phyloP scores from a whole-genome alignment of 1,140 invertebrate species.

The Drosophila nebulosa region DNA sequence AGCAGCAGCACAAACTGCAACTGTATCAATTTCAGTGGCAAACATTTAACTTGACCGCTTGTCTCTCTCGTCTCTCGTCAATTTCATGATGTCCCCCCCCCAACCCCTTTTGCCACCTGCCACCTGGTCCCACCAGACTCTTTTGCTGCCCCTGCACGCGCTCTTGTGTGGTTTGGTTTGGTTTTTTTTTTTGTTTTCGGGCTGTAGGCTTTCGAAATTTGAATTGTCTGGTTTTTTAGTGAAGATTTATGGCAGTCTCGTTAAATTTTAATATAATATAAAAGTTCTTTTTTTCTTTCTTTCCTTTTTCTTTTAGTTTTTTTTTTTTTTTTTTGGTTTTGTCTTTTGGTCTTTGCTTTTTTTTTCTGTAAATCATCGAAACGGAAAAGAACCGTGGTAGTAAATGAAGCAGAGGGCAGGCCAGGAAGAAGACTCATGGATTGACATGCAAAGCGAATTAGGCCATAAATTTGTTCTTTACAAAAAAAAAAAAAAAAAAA shows the following conservation, averaged over 20 bases:
- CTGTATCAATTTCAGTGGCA: slow-evolving; percentile 79
- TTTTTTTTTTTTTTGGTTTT: slow-evolving; percentile 48
- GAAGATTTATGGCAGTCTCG: slow-evolving; percentile 79
- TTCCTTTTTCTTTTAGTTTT: background rate
- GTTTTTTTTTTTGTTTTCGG: slow-evolving; percentile 23
- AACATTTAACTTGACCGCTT: slow-evolving; percentile 49
- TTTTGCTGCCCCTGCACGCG: background rate
- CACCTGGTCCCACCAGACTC: too few species aligned
- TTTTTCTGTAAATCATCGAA: slow-evolving; percentile 62
- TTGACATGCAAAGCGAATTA: slow-evolving; percentile 77
- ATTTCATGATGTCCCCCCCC: slow-evolving; percentile 11
- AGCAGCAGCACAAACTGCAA: slow-evolving; percentile 47
- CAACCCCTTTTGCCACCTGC: background rate
- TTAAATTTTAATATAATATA: slow-evolving; percentile 80
- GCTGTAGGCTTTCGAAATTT: slow-evolving; percentile 59
- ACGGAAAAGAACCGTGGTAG: background rate
- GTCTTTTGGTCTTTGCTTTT: too few species aligned
- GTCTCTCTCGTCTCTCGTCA: slow-evolving; percentile 46
- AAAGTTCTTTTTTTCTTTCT: slow-evolving; percentile 19
- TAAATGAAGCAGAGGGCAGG: background rate
- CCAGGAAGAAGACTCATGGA: slow-evolving; percentile 18
- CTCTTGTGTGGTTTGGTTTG: slow-evolving; percentile 9
- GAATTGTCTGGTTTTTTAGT: slow-evolving; percentile 77
- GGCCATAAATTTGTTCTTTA: slow-evolving; percentile 48
- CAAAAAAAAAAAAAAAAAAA: too few species aligned